A percentile compares a stretch with the other conserved stretches of the same genome.
These are phyloP conservation scores for Polydrusus cervinus DNA, from an alignment of 2,888 invertebrate species.

Conservation along the genomic window DNA sequence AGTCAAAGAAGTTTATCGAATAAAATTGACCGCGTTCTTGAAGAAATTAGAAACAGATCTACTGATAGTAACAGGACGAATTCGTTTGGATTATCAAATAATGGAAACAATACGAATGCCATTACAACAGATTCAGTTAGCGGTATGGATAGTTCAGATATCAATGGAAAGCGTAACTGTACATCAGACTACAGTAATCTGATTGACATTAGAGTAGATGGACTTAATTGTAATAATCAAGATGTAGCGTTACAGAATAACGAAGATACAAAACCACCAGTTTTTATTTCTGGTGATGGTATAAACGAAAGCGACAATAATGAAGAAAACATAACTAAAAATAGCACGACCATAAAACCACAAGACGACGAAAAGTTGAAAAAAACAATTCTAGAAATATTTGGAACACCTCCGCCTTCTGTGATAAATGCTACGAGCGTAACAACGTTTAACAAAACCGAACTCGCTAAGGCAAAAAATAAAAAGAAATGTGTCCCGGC, in stretches of 20 bases:
- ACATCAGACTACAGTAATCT: slow-evolving; percentile 50
- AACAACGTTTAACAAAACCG: slow-evolving; percentile 23
- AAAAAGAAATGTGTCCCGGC: slow-evolving; percentile 28
- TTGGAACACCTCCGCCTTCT: slow-evolving; percentile 33
- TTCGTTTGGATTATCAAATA: background rate
- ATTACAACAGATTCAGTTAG: background rate
- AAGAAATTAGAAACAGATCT: background rate
- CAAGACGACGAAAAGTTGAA: slow-evolving; percentile 22
- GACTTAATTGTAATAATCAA: slow-evolving; percentile 34
- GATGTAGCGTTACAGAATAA: background rate
- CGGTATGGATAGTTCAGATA: background rate
- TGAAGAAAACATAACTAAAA: background rate
- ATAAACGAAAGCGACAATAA: background rate
- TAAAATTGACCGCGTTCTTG: slow-evolving; percentile 11
- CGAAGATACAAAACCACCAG: slow-evolving; percentile 1
- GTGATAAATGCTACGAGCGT: background rate
- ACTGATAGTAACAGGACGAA: background rate
- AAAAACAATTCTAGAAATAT: slow-evolving; percentile 36
- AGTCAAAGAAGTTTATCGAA: background rate
- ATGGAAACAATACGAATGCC: background rate
- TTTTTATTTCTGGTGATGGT: background rate
- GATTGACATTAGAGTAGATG: slow-evolving; percentile 57
- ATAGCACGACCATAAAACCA: background rate
- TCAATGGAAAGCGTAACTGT: slow-evolving; percentile 46
- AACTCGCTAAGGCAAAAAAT: slow-evolving; percentile 25